These are phyloP conservation scores for Poeciliopsis gracilis DNA, from an alignment of 2,797 vertebrate genomes.

Conservation along the genomic window DNA sequence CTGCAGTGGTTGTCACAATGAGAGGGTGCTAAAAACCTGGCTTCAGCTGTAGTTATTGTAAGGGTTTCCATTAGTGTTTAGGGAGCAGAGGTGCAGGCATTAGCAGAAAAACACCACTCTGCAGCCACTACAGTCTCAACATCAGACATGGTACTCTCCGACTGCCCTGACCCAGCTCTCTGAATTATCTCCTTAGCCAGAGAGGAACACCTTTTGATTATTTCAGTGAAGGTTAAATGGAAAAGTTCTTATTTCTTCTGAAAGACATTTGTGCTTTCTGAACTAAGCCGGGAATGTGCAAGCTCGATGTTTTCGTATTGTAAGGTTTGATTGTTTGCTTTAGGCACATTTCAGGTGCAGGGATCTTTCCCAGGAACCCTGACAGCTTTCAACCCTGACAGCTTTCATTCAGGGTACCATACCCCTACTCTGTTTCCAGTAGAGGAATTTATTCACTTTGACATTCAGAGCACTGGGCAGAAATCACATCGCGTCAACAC, in stretches of 20 bases:
- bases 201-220: slow-evolving; percentile 51
- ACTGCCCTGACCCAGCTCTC: slow-evolving; percentile 32
- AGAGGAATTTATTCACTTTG: no score
- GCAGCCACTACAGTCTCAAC: slow-evolving; percentile 48
- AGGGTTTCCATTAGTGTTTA: slow-evolving; percentile 59
- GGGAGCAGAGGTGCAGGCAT: slow-evolving; percentile 50
- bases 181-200: slow-evolving; percentile 39
- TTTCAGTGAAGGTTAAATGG: slow-evolving; percentile 57
- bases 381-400: background rate
- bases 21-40: slow-evolving; percentile 53
- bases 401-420: background rate
- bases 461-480: no score
- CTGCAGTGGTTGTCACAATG: slow-evolving; percentile 58
- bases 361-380: no score
- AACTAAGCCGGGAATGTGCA: slow-evolving; percentile 25
- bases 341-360: background rate
- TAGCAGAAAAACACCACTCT: slow-evolving; percentile 64
- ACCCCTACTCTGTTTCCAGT: background rate
- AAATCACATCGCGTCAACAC: no score
- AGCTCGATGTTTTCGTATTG: background rate
- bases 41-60: slow-evolving; percentile 48
- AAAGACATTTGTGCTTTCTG: slow-evolving; percentile 26
- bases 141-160: slow-evolving; percentile 43
- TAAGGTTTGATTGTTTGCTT: background rate
- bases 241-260: slow-evolving; percentile 46